Evolutionary conservation across 2,797 vertebrate genomes (phyloP).

Genomic region (Sebastiscus albofasciatus): DNA sequence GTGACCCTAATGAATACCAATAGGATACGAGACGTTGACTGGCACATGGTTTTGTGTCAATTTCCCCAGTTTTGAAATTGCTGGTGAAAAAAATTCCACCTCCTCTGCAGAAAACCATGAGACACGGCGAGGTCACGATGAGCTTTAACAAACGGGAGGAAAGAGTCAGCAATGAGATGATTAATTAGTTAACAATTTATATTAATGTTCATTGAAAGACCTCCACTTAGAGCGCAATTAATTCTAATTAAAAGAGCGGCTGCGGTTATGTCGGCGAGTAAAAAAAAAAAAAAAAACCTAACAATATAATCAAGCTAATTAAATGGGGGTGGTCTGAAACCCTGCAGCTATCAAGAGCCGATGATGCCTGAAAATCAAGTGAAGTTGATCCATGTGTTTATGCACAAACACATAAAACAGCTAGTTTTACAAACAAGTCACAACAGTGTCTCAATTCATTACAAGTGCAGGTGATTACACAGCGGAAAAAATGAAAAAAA

Average conservation of each 20-base stretch:
- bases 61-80: conserved; percentile 18
- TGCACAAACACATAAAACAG: conserved; percentile 58
- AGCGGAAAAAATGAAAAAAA: neutral
- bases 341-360: conserved; percentile 72
- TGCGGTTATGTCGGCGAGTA: conserved; percentile 74
- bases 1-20: conserved; percentile 60
- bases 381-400: conserved; percentile 72
- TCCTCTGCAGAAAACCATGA: conserved; percentile 19
- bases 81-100: conserved; percentile 5
- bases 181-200: conserved; percentile 85
- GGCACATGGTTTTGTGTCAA: conserved; percentile 11
- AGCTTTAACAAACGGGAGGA: conserved; percentile 32
- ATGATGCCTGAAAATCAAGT: conserved; percentile 71
- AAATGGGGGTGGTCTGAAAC: conserved; percentile 77
- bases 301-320: conserved; percentile 84
- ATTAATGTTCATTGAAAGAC: conserved; percentile 86
- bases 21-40: conserved; percentile 10
- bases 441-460: conserved; percentile 42
- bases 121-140: conserved; percentile 42
- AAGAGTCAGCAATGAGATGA: conserved; percentile 75
- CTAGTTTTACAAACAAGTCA: conserved; percentile 64
- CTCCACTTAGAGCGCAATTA: conserved; percentile 83
- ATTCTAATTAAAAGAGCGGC: conserved; percentile 84
- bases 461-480: conserved; percentile 18
- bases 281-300: conserved; percentile 69